Conservation (phyloP, 2,888 invertebrate genomes). For the Girardia tigrina region DNA sequence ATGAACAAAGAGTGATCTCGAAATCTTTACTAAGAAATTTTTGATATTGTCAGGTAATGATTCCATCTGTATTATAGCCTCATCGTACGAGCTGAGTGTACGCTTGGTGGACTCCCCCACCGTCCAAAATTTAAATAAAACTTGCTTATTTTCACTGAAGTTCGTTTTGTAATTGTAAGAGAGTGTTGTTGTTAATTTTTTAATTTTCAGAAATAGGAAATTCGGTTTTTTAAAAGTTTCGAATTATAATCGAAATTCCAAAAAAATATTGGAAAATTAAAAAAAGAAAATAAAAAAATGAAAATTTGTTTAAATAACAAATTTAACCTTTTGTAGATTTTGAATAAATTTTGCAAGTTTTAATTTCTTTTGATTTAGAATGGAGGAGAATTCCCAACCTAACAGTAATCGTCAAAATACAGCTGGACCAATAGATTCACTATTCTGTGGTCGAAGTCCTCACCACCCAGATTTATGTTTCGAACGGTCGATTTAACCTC, state of each 20-base stretch:
- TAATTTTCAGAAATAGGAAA: too few relatives aligned
- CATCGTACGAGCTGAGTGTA: constrained; percentile 51
- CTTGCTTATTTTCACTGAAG: constrained; percentile 42
- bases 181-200: too few relatives aligned
- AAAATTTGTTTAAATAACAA: too few relatives aligned
- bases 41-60: constrained; percentile 43
- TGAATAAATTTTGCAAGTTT: too few relatives aligned
- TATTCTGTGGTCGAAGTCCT: constrained; percentile 57
- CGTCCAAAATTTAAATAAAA: constrained; percentile 42
- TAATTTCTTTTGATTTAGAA: too few relatives aligned
- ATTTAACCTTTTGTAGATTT: too few relatives aligned
- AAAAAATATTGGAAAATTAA: too few relatives aligned
- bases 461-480: constrained; percentile 80
- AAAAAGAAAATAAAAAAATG: too few relatives aligned
- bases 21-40: constrained; percentile 44
- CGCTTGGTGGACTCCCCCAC: constrained; percentile 45
- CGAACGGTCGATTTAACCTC: constrained; percentile 45
- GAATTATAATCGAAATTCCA: too few relatives aligned
- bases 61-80: constrained; percentile 42
- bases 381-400: too few relatives aligned
- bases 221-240: too few relatives aligned
- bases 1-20: constrained; percentile 44
- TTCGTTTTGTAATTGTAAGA: too few relatives aligned
- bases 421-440: constrained; percentile 49
- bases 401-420: constrained; percentile 51